A percentile compares a stretch with the other conserved stretches of the same genome.
phyloP scores from a whole-genome alignment of 2,888 invertebrate species.

The Drosophila maculinotata region DNA sequence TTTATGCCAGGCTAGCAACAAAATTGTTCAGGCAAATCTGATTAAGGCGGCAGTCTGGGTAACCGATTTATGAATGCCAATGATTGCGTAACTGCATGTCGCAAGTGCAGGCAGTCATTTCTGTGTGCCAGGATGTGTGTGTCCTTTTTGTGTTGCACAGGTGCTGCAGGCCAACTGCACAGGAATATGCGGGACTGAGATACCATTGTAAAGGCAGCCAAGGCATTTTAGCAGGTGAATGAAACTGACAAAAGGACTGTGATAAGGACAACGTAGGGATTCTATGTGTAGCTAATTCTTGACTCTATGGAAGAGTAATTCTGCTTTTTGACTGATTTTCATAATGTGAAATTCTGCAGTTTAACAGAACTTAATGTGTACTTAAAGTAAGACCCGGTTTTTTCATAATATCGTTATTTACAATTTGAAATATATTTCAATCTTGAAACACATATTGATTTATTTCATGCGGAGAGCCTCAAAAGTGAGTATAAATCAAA shows the following conservation, averaged over 20 bases:
- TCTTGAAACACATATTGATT: too few species aligned
- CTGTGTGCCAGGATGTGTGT: not conserved
- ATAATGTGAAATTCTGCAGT: too few species aligned
- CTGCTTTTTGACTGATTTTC: conserved; percentile 1
- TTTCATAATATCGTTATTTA: too few species aligned
- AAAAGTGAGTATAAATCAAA: too few species aligned
- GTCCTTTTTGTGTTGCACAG: conserved; percentile 3
- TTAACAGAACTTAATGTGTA: too few species aligned
- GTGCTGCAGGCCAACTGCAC: conserved; percentile 25
- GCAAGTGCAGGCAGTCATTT: conserved; percentile 34
- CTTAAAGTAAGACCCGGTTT: too few species aligned
- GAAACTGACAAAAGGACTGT: not conserved
- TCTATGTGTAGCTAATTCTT: not conserved
- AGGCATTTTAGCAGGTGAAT: conserved; percentile 18
- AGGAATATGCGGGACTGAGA: conserved; percentile 7
- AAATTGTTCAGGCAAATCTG: conserved; percentile 66
- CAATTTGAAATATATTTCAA: too few species aligned
- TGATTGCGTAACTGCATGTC: conserved; percentile 9
- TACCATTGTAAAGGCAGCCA: conserved; percentile 32
- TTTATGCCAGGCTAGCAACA: conserved; percentile 52
- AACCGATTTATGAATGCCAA: conserved; percentile 71
- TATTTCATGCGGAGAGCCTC: too few species aligned
- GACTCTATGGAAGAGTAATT: not conserved
- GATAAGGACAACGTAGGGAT: conserved; percentile 21
- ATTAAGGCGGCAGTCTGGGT: conserved; percentile 64